phyloP scores from a whole-genome alignment of 1,140 invertebrate genomes.

The Mycetomoellerius zeteki region DNA sequence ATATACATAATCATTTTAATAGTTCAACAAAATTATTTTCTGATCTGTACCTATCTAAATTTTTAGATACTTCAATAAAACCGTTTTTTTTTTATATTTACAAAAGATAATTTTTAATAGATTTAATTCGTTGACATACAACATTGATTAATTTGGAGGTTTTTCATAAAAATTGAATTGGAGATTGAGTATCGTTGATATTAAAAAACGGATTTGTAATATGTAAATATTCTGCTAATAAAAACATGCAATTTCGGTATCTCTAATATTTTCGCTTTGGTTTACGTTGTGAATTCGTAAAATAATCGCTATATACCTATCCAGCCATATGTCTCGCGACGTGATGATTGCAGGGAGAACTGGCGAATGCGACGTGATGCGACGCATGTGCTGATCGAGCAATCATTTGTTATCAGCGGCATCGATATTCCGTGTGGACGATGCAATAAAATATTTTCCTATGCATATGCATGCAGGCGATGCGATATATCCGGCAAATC shows the following conservation, averaged over 20 bases:
- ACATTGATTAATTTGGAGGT: neutral
- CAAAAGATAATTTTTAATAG: too few relatives aligned
- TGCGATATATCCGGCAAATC: constrained; percentile 63
- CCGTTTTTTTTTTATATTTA: too few relatives aligned
- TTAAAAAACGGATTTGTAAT: neutral
- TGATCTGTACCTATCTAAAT: too few relatives aligned
- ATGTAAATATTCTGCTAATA: constrained; percentile 21
- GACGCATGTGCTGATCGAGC: constrained; percentile 37
- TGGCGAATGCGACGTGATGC: neutral
- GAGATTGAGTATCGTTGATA: too few relatives aligned
- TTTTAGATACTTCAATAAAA: too few relatives aligned
- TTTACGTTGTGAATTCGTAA: neutral
- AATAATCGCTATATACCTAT: neutral
- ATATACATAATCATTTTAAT: too few relatives aligned
- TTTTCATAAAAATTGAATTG: too few relatives aligned
- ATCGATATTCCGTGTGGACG: neutral
- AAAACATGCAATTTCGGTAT: constrained; percentile 13
- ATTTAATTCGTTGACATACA: neutral
- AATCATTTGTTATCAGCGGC: constrained; percentile 39
- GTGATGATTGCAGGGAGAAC: constrained; percentile 5
- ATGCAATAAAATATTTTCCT: constrained; percentile 67
- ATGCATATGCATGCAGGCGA: constrained; percentile 66
- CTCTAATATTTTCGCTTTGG: neutral
- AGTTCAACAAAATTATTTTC: too few relatives aligned
- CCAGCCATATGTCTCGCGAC: neutral